phyloP scores from a whole-genome alignment of 2,888 invertebrate genomes.

The Lasioglossum calceatum region DNA sequence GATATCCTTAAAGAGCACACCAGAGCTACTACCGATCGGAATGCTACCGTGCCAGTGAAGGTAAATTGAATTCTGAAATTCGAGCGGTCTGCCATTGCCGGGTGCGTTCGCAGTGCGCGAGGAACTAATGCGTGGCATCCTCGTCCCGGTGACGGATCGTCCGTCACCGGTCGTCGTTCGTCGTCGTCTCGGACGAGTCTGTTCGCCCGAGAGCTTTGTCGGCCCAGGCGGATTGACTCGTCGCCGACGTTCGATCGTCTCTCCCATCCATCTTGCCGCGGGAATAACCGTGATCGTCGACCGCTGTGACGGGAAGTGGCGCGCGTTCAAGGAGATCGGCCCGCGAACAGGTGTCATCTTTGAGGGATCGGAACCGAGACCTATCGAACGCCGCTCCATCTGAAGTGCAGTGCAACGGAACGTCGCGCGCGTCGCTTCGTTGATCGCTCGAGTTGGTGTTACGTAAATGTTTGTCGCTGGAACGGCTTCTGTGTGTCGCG shows the following conservation, averaged over 20 bases:
- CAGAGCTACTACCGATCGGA: slow-evolving; percentile 72
- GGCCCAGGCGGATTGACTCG: slow-evolving; percentile 8
- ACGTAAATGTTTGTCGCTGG: slow-evolving; percentile 17
- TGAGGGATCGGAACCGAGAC: neutral
- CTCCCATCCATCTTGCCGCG: neutral
- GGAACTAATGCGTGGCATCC: neutral
- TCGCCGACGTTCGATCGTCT: neutral
- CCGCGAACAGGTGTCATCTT: slow-evolving; percentile 15
- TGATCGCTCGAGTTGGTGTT: neutral
- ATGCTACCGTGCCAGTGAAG: slow-evolving; percentile 79
- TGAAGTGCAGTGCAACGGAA: slow-evolving; percentile 34
- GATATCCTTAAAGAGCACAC: slow-evolving; percentile 62
- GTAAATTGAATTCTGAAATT: slow-evolving; percentile 71
- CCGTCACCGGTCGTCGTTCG: neutral
- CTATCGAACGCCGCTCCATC: neutral
- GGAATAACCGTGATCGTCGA: neutral
- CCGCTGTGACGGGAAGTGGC: neutral
- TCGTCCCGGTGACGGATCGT: slow-evolving; percentile 6
- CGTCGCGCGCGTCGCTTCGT: neutral
- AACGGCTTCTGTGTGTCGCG: neutral
- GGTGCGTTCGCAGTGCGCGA: neutral
- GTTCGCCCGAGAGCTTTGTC: neutral
- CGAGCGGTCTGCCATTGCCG: slow-evolving; percentile 16
- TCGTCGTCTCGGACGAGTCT: slow-evolving; percentile 1
- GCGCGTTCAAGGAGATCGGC: neutral